phyloP scores from a whole-genome alignment of 1,140 invertebrate genomes.

The Brachystomella parvula region DNA sequence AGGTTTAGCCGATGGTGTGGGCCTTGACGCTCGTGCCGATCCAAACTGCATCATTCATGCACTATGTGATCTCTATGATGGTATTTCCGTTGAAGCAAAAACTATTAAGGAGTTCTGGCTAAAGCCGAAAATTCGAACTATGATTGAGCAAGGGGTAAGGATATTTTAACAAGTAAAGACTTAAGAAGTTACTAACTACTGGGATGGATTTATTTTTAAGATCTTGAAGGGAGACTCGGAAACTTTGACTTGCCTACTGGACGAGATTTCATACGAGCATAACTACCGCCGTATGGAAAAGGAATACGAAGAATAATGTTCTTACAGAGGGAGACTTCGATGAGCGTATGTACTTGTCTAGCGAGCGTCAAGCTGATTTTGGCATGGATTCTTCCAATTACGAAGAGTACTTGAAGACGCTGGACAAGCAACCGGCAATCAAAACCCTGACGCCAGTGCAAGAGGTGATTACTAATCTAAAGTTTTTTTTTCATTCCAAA shows the following conservation, averaged over 20 bases:
- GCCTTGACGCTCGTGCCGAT: slow-evolving; percentile 46
- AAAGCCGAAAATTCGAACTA: slow-evolving; percentile 66
- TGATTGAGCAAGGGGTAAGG: slow-evolving; percentile 67
- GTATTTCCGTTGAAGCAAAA: slow-evolving; percentile 74
- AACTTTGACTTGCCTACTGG: slow-evolving; percentile 60
- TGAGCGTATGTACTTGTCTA: slow-evolving; percentile 78
- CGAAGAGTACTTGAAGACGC: slow-evolving; percentile 22
- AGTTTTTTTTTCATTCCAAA: no score
- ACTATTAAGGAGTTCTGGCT: slow-evolving; percentile 83
- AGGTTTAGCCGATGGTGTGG: slow-evolving; percentile 30
- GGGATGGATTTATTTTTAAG: no score
- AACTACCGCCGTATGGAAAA: slow-evolving; percentile 79
- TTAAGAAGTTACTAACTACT: no score
- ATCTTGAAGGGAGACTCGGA: slow-evolving; percentile 54
- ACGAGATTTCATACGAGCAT: slow-evolving; percentile 62
- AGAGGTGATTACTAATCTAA: slow-evolving; percentile 56
- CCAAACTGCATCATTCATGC: slow-evolving; percentile 73
- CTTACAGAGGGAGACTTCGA: slow-evolving; percentile 90
- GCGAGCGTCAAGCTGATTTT: slow-evolving; percentile 29
- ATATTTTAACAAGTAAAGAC: no score
- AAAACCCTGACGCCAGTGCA: slow-evolving; percentile 33
- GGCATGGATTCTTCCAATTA: slow-evolving; percentile 24
- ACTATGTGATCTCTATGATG: slow-evolving; percentile 72
- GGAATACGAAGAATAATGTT: slow-evolving; percentile 83
- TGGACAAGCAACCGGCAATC: slow-evolving; percentile 22